Conservation (phyloP, 2,113 vertebrate genomes). For the Lepus americanus region DNA sequence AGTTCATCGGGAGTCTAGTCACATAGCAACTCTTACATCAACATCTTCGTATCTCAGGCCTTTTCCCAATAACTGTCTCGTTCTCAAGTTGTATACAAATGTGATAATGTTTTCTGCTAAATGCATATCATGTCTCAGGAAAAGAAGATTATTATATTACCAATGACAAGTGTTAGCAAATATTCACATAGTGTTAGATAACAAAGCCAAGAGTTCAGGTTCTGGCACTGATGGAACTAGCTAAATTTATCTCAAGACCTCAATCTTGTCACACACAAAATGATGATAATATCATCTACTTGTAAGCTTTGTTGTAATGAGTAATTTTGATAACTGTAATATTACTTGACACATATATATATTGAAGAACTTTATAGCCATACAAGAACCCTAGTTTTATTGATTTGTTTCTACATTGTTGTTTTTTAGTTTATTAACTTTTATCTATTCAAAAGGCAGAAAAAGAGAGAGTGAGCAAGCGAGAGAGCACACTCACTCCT, state of each 20-base stretch:
- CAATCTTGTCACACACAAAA: constrained; percentile 28
- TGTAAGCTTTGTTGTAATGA: constrained; percentile 21
- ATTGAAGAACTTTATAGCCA: background rate
- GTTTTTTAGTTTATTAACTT: background rate
- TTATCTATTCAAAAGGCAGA: no score
- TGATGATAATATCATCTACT: background rate
- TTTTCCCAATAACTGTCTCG: constrained; percentile 37
- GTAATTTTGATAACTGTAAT: background rate
- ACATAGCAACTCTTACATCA: background rate
- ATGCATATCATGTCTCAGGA: background rate
- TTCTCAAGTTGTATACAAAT: constrained; percentile 2
- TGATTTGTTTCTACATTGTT: background rate
- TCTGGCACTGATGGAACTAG: constrained; percentile 16
- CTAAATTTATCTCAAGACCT: constrained; percentile 30
- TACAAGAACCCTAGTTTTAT: background rate
- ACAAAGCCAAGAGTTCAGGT: background rate
- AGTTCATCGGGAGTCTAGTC: constrained; percentile 15
- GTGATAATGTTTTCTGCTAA: background rate
- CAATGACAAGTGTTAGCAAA: constrained; percentile 25
- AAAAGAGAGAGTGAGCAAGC: no score
- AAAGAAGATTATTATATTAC: constrained; percentile 30
- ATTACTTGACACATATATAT: background rate
- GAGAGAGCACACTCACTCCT: background rate
- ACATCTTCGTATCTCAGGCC: background rate
- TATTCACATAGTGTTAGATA: constrained; percentile 27